Percentiles rank a stretch among this genome's conserved stretches.
Conservation (phyloP, 2,113 vertebrate species). For the Pseudopipra pipra region DNA sequence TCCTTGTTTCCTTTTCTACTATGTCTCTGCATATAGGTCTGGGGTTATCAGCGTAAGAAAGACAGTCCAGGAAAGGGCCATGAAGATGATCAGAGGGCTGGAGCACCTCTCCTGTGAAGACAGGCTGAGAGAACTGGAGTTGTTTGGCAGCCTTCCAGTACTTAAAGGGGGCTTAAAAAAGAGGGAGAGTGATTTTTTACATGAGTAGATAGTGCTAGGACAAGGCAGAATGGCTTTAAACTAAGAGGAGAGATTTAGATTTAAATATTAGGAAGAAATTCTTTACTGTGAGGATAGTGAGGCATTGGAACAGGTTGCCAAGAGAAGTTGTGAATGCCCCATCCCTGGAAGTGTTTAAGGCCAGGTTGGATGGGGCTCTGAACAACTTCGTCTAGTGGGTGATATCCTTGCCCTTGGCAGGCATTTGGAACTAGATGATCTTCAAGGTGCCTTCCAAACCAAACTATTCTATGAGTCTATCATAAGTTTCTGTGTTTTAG, state of each 20-base stretch:
- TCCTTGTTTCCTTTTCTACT: too few species aligned
- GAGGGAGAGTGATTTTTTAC: neutral
- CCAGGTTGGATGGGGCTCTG: neutral
- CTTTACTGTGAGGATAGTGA: neutral
- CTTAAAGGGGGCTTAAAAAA: neutral
- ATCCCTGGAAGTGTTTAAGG: neutral
- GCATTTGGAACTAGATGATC: neutral
- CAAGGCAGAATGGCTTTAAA: neutral
- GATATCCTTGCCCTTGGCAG: neutral
- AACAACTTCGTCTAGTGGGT: neutral
- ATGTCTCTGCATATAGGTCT: neutral
- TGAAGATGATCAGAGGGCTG: neutral
- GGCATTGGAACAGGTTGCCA: neutral
- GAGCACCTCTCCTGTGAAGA: neutral
- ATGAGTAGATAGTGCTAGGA: neutral
- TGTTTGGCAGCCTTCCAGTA: neutral
- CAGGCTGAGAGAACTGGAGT: neutral
- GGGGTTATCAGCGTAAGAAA: neutral
- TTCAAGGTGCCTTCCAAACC: neutral
- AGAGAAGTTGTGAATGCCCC: neutral
- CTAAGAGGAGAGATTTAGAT: neutral
- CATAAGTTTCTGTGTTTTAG: neutral
- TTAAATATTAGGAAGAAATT: neutral
- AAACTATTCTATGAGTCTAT: neutral
- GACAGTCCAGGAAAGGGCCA: neutral